Evolutionary conservation across 1,140 invertebrate genomes (phyloP).

Genomic region (Anastatus disparis): DNA sequence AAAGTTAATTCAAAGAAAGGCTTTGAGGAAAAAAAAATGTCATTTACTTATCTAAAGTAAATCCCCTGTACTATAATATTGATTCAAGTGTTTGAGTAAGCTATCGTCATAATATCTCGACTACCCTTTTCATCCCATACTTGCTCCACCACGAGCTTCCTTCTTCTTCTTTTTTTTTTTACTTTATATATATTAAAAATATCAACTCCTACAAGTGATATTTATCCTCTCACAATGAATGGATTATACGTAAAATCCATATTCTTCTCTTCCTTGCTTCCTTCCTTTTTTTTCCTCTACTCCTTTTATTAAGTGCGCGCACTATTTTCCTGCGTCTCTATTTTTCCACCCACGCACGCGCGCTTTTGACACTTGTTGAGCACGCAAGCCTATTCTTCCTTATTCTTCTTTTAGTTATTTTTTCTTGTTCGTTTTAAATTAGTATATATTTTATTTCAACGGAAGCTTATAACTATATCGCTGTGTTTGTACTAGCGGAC

Average conservation of each 20-base stretch:
- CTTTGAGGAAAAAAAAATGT: too few species aligned
- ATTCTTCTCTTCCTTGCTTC: not conserved
- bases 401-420: too few species aligned
- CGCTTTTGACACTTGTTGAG: constrained; percentile 21
- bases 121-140: not conserved
- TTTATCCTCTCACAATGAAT: too few species aligned
- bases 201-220: not conserved
- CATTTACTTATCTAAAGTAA: too few species aligned
- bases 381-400: too few species aligned
- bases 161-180: not conserved
- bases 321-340: not conserved
- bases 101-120: not conserved
- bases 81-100: constrained; percentile 1
- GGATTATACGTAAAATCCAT: not conserved
- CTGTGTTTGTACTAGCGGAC: too few species aligned
- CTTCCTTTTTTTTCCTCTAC: not conserved
- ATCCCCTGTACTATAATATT: constrained; percentile 1
- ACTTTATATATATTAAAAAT: not conserved
- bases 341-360: not conserved
- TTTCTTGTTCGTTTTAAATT: too few species aligned
- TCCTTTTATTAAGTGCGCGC: not conserved
- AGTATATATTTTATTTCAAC: too few species aligned
- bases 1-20: not conserved
- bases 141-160: not conserved
- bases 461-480: too few species aligned